A percentile compares a stretch with the other conserved stretches of the same genome.
These are phyloP conservation scores for Kradibia gibbosae DNA, from an alignment of 1,140 invertebrate genomes.

Conservation along the genomic window DNA sequence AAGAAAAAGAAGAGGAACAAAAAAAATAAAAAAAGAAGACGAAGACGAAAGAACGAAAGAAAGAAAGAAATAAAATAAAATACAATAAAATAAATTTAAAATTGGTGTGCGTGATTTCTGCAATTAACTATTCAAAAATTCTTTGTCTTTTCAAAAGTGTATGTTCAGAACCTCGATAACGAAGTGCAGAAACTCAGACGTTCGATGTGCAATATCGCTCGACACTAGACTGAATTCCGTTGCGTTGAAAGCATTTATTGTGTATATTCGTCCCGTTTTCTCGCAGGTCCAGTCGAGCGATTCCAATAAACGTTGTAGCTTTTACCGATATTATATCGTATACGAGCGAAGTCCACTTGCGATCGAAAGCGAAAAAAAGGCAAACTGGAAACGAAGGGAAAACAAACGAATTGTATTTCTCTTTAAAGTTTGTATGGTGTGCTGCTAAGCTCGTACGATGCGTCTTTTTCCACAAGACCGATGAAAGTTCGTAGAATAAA, in stretches of 20 bases:
- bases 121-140: conserved; percentile 20
- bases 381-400: neutral
- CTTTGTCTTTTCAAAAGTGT: neutral
- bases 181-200: conserved; percentile 35
- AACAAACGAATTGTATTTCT: conserved; percentile 26
- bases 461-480: conserved; percentile 29
- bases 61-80: neutral
- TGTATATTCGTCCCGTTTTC: conserved; percentile 42
- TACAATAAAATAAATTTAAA: neutral
- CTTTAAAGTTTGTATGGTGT: conserved; percentile 25
- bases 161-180: conserved; percentile 1
- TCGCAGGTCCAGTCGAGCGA: conserved; percentile 36
- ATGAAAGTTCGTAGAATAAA: conserved; percentile 44
- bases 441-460: neutral
- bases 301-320: conserved; percentile 29
- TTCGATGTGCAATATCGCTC: conserved; percentile 45
- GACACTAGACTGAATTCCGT: conserved; percentile 37
- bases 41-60: neutral
- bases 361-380: neutral
- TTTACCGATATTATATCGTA: conserved; percentile 36
- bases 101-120: neutral
- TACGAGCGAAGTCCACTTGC: conserved; percentile 7
- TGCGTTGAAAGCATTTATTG: conserved; percentile 31
- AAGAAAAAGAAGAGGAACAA: neutral
- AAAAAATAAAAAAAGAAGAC: neutral